Conservation (phyloP, 2,113 vertebrate species). For the Falco punctatus region DNA sequence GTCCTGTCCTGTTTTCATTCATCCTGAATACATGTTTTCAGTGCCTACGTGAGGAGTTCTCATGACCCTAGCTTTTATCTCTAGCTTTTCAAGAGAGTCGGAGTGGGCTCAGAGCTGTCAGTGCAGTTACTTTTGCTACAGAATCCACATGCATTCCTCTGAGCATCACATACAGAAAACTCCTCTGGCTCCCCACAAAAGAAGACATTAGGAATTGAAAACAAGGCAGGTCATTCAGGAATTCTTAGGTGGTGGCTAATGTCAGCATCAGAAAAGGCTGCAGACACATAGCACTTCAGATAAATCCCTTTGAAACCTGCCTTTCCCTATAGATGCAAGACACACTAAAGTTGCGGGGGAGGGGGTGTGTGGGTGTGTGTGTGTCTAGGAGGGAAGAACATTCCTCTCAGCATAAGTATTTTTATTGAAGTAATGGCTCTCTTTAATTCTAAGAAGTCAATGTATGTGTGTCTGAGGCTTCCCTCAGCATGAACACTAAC, state of each 20-base stretch:
- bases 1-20: slow-evolving; percentile 56
- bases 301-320: slow-evolving; percentile 21
- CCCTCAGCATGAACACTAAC: not conserved
- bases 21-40: slow-evolving; percentile 21
- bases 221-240: slow-evolving; percentile 14
- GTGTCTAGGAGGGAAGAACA: not conserved
- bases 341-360: not conserved
- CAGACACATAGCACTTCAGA: slow-evolving; percentile 23
- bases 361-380: too few relatives aligned
- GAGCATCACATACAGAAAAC: slow-evolving; percentile 24
- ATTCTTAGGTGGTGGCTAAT: slow-evolving; percentile 33
- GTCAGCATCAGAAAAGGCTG: slow-evolving; percentile 35
- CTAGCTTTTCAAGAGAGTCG: slow-evolving; percentile 1
- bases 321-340: not conserved
- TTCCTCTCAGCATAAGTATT: not conserved
- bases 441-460: not conserved
- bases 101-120: not conserved
- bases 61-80: slow-evolving; percentile 53
- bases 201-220: not conserved
- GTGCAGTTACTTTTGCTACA: not conserved
- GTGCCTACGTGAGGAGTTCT: slow-evolving; percentile 32
- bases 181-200: slow-evolving; percentile 1
- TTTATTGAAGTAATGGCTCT: not conserved
- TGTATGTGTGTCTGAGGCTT: not conserved
- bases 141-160: slow-evolving; percentile 46